Percentiles rank a stretch among this genome's conserved stretches.
phyloP scores from a whole-genome alignment of 2,797 vertebrate species.

The Peromyscus attwateri region DNA sequence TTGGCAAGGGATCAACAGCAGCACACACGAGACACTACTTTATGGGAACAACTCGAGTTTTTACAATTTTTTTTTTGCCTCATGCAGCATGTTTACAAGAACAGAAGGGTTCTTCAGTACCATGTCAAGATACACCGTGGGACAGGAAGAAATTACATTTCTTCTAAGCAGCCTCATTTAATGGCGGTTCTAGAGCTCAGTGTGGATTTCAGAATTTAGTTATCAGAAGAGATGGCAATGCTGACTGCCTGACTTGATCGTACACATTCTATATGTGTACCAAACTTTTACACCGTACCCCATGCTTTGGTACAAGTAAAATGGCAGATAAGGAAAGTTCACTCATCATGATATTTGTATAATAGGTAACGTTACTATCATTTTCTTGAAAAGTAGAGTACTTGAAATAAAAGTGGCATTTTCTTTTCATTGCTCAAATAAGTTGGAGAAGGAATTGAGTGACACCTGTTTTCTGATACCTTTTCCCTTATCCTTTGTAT shows the following conservation, averaged over 20 bases:
- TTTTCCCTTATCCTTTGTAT: slow-evolving; percentile 39
- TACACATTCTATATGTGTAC: not conserved
- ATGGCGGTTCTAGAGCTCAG: slow-evolving; percentile 44
- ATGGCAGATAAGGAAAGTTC: not conserved
- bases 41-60: slow-evolving; percentile 39
- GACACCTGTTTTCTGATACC: not conserved
- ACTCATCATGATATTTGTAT: not conserved
- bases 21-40: not conserved
- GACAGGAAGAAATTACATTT: slow-evolving; percentile 65
- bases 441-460: not conserved
- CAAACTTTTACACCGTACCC: not conserved
- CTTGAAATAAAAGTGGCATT: slow-evolving; percentile 50
- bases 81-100: slow-evolving; percentile 43
- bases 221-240: not conserved
- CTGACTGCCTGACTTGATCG: not conserved
- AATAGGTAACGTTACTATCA: slow-evolving; percentile 28
- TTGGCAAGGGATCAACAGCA: slow-evolving; percentile 44
- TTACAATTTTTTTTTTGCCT: slow-evolving; percentile 51
- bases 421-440: slow-evolving; percentile 50
- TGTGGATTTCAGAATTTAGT: slow-evolving; percentile 62
- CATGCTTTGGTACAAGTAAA: not conserved
- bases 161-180: slow-evolving; percentile 31
- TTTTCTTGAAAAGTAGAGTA: slow-evolving; percentile 30
- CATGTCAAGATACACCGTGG: slow-evolving; percentile 19
- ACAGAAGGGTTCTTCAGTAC: slow-evolving; percentile 49